These are phyloP conservation scores for Gymnosoma rotundatum DNA, from an alignment of 2,888 invertebrate species.

Conservation along the genomic window DNA sequence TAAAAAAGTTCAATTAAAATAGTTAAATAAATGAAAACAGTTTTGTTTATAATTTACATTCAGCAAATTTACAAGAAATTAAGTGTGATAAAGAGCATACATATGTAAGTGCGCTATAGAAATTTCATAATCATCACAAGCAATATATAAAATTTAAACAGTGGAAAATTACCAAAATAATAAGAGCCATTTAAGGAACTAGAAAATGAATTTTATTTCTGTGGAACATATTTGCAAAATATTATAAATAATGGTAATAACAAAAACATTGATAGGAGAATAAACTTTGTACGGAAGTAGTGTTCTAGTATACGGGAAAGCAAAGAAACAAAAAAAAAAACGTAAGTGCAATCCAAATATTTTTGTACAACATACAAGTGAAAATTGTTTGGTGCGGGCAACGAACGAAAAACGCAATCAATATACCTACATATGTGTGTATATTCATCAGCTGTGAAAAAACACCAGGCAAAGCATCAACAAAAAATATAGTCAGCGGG, in stretches of 20 bases:
- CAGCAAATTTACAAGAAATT: slow-evolving; percentile 20
- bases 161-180: slow-evolving; percentile 39
- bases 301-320: slow-evolving; percentile 36
- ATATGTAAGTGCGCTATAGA: slow-evolving; percentile 75
- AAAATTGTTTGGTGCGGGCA: slow-evolving; percentile 77
- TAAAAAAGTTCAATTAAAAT: slow-evolving; percentile 10
- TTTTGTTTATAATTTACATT: slow-evolving; percentile 54
- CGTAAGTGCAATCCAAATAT: slow-evolving; percentile 55
- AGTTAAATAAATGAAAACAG: slow-evolving; percentile 56
- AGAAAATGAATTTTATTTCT: slow-evolving; percentile 71
- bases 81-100: slow-evolving; percentile 49
- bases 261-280: slow-evolving; percentile 47
- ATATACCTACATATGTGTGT: not conserved
- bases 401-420: slow-evolving; percentile 69
- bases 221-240: slow-evolving; percentile 61
- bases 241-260: slow-evolving; percentile 29
- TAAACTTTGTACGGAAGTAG: slow-evolving; percentile 67
- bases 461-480: slow-evolving; percentile 14
- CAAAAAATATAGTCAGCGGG: slow-evolving; percentile 54
- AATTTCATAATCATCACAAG: slow-evolving; percentile 73
- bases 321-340: slow-evolving; percentile 42
- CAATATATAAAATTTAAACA: slow-evolving; percentile 3
- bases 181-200: no score
- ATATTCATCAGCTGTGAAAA: slow-evolving; percentile 58
- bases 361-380: slow-evolving; percentile 57